Evolutionary conservation across 2,797 vertebrate species (phyloP).

Genomic region (Hippoglossus hippoglossus): DNA sequence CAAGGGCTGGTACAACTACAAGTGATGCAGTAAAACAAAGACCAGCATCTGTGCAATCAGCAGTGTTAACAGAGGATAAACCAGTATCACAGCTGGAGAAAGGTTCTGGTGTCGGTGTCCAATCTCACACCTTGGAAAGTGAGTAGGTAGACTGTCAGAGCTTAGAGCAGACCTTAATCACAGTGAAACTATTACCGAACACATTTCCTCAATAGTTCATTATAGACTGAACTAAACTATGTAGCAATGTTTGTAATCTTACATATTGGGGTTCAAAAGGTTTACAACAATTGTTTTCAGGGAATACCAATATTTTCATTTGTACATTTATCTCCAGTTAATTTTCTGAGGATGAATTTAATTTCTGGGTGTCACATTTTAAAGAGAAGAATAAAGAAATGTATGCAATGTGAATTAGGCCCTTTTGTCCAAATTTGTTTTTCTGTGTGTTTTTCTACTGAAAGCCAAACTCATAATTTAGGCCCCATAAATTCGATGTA

Average conservation of each 20-base stretch:
- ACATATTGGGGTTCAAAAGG: too few relatives aligned
- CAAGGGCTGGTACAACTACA: conserved; percentile 10
- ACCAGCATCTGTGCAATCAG: conserved; percentile 19
- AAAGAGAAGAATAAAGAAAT: conserved; percentile 42
- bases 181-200: not conserved
- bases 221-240: conserved; percentile 18
- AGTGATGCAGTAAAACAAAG: conserved; percentile 13
- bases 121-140: conserved; percentile 58
- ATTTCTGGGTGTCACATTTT: conserved; percentile 24
- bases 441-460: conserved; percentile 6
- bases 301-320: not conserved
- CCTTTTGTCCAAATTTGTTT: conserved; percentile 27
- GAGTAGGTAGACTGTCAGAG: conserved; percentile 57
- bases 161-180: conserved; percentile 21
- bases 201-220: not conserved
- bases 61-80: conserved; percentile 8
- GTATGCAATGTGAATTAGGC: not conserved
- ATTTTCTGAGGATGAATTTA: conserved; percentile 1
- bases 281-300: not conserved
- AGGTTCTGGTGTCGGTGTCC: conserved; percentile 25
- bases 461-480: conserved; percentile 1
- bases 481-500: not conserved
- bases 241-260: too few relatives aligned
- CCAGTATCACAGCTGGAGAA: conserved; percentile 22
- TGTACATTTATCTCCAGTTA: not conserved